Evolutionary conservation across 2,797 vertebrate species (phyloP).

Genomic region (Pelochelys cantorii): DNA sequence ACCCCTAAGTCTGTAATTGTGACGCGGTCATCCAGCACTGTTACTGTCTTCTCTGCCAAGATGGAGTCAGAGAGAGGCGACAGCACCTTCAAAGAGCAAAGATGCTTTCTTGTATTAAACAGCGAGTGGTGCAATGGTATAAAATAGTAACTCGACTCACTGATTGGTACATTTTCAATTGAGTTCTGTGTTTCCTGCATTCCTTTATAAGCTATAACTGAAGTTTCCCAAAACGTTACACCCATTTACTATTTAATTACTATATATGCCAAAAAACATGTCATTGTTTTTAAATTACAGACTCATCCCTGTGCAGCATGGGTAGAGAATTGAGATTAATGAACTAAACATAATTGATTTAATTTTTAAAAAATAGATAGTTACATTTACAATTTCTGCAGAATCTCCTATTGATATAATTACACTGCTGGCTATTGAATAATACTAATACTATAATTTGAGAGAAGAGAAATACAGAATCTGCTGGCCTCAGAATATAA

Average conservation of each 20-base stretch:
- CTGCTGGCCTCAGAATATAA: not conserved
- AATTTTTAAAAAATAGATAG: not conserved
- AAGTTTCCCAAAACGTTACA: not conserved
- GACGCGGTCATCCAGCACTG: constrained; percentile 93
- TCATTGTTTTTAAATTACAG: not conserved
- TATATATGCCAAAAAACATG: not conserved
- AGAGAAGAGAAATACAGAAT: not conserved
- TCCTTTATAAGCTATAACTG: not conserved
- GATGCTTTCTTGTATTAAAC: not conserved
- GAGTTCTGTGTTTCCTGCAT: not conserved
- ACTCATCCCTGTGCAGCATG: not conserved
- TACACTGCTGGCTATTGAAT: not conserved
- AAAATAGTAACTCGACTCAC: not conserved
- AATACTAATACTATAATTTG: not conserved
- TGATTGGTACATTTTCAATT: not conserved
- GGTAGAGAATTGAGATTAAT: not conserved
- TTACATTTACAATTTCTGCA: not conserved
- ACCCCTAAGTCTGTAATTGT: constrained; percentile 92
- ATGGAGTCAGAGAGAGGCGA: constrained; percentile 96
- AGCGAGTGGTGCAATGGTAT: fast-evolving
- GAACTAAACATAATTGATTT: not conserved
- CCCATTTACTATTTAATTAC: not conserved
- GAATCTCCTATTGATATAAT: not conserved
- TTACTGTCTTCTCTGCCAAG: constrained; percentile 95
- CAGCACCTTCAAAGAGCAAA: constrained; percentile 84